Conservation (phyloP, 2,888 invertebrate species). For the Drosophila cognata region DNA sequence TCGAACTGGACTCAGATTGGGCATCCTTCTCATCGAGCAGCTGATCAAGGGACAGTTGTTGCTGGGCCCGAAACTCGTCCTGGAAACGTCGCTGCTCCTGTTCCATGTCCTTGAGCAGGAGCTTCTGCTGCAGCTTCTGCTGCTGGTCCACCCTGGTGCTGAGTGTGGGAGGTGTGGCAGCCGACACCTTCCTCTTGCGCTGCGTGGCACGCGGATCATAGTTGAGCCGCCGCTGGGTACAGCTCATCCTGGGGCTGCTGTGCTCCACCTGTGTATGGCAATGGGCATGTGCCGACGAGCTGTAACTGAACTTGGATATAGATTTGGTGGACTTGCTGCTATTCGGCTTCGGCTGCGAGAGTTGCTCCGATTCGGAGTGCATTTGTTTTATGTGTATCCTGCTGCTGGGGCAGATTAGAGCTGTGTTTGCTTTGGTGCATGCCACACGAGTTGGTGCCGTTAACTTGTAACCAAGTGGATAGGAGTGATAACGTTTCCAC, state of each 20-base stretch:
- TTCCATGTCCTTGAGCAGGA: slow-evolving; percentile 27
- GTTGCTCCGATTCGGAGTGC: not conserved
- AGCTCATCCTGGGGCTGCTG: slow-evolving; percentile 29
- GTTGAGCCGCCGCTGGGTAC: slow-evolving; percentile 51
- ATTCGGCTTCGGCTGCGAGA: not conserved
- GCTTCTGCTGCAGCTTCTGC: slow-evolving; percentile 23
- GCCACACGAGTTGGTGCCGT: not conserved
- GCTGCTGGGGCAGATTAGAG: not conserved
- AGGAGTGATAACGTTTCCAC: slow-evolving; percentile 43
- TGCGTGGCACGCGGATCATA: slow-evolving; percentile 53
- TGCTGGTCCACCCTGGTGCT: not conserved
- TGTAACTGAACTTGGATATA: not conserved
- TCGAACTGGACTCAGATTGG: slow-evolving; percentile 18
- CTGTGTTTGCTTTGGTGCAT: not conserved
- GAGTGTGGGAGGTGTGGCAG: not conserved
- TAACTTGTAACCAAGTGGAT: not conserved
- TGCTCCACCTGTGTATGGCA: slow-evolving; percentile 38
- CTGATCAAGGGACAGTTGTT: slow-evolving; percentile 47
- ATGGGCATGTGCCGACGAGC: slow-evolving; percentile 37
- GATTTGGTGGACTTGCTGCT: slow-evolving; percentile 1
- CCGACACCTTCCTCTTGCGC: not conserved
- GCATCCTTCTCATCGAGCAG: slow-evolving; percentile 26
- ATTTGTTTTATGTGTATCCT: slow-evolving; percentile 29
- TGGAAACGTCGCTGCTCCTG: slow-evolving; percentile 46
- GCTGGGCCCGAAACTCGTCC: slow-evolving; percentile 42